These are phyloP conservation scores for Harpagifer antarcticus DNA, from an alignment of 2,797 vertebrate genomes.

Conservation along the genomic window DNA sequence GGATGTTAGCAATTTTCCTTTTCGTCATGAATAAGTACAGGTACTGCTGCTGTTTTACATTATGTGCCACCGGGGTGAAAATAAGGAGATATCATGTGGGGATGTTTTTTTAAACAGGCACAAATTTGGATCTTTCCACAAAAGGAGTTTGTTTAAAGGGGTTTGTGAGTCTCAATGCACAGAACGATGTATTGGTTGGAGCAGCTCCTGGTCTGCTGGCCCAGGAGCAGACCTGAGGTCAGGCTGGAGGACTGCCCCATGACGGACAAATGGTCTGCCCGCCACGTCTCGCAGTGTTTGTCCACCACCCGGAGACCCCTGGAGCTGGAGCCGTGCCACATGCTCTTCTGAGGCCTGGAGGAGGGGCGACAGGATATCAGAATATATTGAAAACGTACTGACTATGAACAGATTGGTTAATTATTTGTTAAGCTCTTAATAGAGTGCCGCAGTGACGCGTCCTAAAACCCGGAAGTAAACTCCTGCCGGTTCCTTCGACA, in stretches of 20 bases:
- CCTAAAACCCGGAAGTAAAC: too few species aligned
- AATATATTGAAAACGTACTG: too few species aligned
- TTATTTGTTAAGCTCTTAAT: too few species aligned
- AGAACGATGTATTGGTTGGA: constrained; percentile 91
- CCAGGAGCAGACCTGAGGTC: constrained; percentile 89
- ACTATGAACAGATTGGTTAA: too few species aligned
- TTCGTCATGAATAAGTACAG: neutral
- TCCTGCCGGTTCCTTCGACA: too few species aligned
- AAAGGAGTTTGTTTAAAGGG: constrained; percentile 43
- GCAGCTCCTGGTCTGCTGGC: constrained; percentile 92
- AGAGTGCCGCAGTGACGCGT: too few species aligned
- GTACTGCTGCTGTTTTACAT: constrained; percentile 12
- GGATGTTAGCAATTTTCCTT: constrained; percentile 3
- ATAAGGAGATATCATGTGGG: constrained; percentile 14
- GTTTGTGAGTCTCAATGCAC: constrained; percentile 91
- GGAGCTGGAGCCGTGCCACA: constrained; percentile 94
- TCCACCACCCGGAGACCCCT: constrained; percentile 87
- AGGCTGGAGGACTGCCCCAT: constrained; percentile 91
- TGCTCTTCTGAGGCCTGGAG: constrained; percentile 91
- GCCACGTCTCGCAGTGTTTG: constrained; percentile 95
- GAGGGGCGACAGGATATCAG: neutral
- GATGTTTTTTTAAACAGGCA: neutral
- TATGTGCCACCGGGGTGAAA: constrained; percentile 48
- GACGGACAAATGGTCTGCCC: constrained; percentile 85
- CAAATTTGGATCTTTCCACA: neutral